phyloP scores from a whole-genome alignment of 2,113 vertebrate species.

The Protobothrops mucrosquamatus region DNA sequence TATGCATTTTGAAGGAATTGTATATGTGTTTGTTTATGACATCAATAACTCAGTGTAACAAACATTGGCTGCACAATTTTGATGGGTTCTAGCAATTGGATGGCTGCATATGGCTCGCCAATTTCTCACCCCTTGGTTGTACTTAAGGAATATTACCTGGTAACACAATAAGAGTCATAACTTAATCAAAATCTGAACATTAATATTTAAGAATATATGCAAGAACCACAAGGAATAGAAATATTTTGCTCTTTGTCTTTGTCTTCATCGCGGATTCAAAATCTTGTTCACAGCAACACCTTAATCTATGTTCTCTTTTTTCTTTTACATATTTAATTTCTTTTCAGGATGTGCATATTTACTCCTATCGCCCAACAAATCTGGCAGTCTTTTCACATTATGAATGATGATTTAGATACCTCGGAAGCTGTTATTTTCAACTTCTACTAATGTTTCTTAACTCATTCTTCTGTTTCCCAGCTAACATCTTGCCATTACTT shows the following conservation, averaged over 20 bases:
- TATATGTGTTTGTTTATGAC: background rate
- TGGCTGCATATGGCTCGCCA: background rate
- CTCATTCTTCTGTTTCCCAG: constrained; percentile 59
- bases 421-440: constrained; percentile 64
- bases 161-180: background rate
- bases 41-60: background rate
- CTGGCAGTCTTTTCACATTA: constrained; percentile 42
- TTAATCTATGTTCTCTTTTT: background rate
- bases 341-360: background rate
- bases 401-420: constrained; percentile 58
- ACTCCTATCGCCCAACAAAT: constrained; percentile 30
- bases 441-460: constrained; percentile 69
- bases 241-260: background rate
- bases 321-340: constrained; percentile 24
- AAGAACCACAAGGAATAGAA: background rate
- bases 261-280: background rate
- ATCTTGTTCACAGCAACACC: constrained; percentile 20
- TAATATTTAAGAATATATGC: background rate
- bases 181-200: background rate
- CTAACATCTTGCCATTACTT: constrained; percentile 67
- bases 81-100: background rate
- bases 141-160: background rate
- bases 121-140: background rate
- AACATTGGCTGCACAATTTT: background rate
- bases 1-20: background rate